Evolutionary conservation across 2,888 invertebrate species (phyloP), one percentile per base, ranked within the genome.

Genomic region (Ypsolopha sequella): DNA sequence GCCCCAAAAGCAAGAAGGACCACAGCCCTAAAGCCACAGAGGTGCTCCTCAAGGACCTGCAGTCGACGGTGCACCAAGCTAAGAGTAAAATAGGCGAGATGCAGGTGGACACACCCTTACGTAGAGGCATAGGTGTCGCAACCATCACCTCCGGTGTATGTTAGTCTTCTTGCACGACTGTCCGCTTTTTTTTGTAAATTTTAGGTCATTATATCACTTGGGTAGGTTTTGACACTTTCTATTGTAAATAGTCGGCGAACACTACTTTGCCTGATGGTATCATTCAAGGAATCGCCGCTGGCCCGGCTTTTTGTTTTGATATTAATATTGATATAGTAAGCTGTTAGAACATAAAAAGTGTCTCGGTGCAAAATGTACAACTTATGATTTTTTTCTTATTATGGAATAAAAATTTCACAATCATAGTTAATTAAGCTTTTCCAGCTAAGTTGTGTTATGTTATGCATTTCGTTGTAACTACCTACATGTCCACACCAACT

Each of bases 41-140:
- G 34, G 74, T 68, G 0, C 63, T 82, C 11, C 71, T 85, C 13
- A 80, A 80, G 53, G 90, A 90, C 65, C 68, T 90, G 6, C 90
- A 90, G 73, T 87, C 78, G 59, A 86, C 86, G 0, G 88, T 89
- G 43, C 82, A 85, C 65, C 88, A 88, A 55, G 90, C 90, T 52
- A 88, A 90, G 74, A 86, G 82, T 60, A 89, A 88, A 78, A 90
- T 90, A 55, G 90, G 89, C 51, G 90, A 89, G 71, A 87, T 90
- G 54, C 90, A 90, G 88, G 90, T 90, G 82, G 76, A 65, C 33
- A 45, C 60, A 60, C 11, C 7, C 2, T 33, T 14, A 35, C 7
- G 24, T 41, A 46, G 46, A 24, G 9, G 47, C 47, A 34, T 50
- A 38, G 39, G 11, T 51, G 51, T 39, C 39, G 41, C 24, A 48